Evolutionary conservation across 2,797 vertebrate species (phyloP).

Genomic region (Siniperca obscura): DNA sequence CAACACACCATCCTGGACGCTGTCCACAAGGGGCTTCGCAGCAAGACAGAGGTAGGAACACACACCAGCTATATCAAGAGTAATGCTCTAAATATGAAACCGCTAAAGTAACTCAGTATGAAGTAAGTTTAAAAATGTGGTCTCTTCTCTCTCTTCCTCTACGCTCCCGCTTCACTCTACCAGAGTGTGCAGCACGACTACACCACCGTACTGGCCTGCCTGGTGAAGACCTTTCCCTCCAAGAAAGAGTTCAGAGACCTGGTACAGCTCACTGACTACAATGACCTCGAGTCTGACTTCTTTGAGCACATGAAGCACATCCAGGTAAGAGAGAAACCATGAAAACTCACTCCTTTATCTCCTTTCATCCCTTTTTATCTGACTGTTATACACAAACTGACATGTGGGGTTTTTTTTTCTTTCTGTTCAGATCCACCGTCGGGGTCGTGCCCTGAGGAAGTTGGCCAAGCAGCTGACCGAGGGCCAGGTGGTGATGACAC

Average conservation of each 20-base stretch:
- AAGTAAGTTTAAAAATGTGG: background rate
- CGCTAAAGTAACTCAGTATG: background rate
- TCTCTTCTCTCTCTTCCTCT: background rate
- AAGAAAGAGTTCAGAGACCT: constrained; percentile 92
- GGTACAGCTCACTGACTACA: constrained; percentile 92
- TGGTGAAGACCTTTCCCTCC: constrained; percentile 91
- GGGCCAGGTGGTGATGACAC: constrained; percentile 86
- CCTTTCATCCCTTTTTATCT: background rate
- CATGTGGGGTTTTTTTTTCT: background rate
- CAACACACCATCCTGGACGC: constrained; percentile 90
- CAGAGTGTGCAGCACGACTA: constrained; percentile 95
- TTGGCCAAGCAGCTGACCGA: constrained; percentile 93
- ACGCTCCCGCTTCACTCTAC: rapidly evolving
- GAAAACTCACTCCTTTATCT: background rate
- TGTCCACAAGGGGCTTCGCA: constrained; percentile 91
- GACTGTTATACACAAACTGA: rapidly evolving
- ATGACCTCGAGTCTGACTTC: constrained; percentile 96
- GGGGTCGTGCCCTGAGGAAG: constrained; percentile 93
- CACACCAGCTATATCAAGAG: background rate
- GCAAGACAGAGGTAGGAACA: constrained; percentile 89
- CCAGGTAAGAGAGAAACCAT: constrained; percentile 85
- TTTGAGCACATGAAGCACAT: constrained; percentile 99
- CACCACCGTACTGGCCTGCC: constrained; percentile 91
- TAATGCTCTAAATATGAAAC: background rate
- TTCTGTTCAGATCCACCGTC: constrained; percentile 86